Conservation (phyloP, 2,888 invertebrate species). For the Neoitamus cyanurus region DNA sequence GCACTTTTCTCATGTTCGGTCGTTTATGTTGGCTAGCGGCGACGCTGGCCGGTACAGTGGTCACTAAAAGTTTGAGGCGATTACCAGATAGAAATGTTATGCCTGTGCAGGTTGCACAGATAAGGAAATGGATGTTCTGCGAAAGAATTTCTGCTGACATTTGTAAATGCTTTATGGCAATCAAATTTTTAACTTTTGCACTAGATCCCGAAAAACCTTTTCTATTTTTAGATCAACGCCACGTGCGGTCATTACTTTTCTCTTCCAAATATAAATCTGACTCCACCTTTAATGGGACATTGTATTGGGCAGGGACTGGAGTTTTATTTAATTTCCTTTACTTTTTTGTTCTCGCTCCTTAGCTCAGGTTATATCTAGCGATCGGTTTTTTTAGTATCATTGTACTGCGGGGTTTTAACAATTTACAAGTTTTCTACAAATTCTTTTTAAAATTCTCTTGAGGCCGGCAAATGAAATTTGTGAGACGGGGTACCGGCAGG, state of each 20-base stretch:
- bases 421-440: too few species aligned
- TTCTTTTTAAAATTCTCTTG: too few species aligned
- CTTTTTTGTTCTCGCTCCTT: too few species aligned
- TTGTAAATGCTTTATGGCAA: background rate
- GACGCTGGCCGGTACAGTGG: background rate
- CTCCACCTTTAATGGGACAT: background rate
- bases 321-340: background rate
- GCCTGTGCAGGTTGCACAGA: background rate
- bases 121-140: background rate
- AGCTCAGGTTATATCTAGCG: too few species aligned
- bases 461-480: too few species aligned
- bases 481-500: too few species aligned
- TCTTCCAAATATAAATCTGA: background rate
- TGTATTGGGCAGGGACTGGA: too few species aligned
- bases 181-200: too few species aligned
- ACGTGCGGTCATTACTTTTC: background rate
- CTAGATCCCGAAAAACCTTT: background rate
- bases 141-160: background rate
- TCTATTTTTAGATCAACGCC: background rate
- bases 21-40: background rate
- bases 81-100: background rate
- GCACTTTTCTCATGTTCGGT: conserved; percentile 23
- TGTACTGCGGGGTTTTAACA: too few species aligned
- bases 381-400: too few species aligned
- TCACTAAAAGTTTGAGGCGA: background rate